Base-by-base conservation (phyloP, 2,888 invertebrate genomes). In the Gerris lacustris region DNA sequence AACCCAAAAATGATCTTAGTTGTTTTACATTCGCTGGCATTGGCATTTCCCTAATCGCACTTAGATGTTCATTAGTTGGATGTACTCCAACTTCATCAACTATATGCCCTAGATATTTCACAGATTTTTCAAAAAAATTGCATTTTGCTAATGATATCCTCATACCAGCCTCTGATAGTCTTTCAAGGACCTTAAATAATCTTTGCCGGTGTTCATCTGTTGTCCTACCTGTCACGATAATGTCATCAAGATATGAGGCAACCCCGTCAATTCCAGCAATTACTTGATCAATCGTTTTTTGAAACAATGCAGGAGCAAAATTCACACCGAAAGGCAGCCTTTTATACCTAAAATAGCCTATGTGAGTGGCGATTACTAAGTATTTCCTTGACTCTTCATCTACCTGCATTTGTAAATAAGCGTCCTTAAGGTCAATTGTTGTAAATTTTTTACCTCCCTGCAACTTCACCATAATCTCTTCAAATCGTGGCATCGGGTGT, bases 191-290 rank as follows among this genome's bases (percentile, higher is more conserved):
- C 31, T 64, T 18, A 43, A 70, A 55, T 7, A 70, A 15, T 7
- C 45, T 47, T 45, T 63, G 43, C 6, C 69, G 45, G 66, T 72
- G 72, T 45, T 70, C 70, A 7, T 67, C 64, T 17, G 44, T 45
- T 7, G 11, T 45, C 44, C 44, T 44, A 5, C 44, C 69, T 6
- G 66, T 66, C 31, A 69, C 45, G 6, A 69, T 44, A 11, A 69
- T 69, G 44, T 69, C 64, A 45, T 69, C 69, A 6, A 47, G 11
- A 44, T 69, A 45, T 11, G 7, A 7, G 6, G 18, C 45, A 17
- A 31, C 62, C 45, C 69, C 18, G 5, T 64, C 44, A 11, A 67
- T 44, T 31, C 66, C 66, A 15, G 47, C 67, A 44, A 66, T 66
- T 5, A 67, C 55, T 18, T 45, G 44, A 18, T 70, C 70, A 11